Evolutionary conservation across 2,888 invertebrate species (phyloP).

Genomic region (Nephrotoma guestfalica): DNA sequence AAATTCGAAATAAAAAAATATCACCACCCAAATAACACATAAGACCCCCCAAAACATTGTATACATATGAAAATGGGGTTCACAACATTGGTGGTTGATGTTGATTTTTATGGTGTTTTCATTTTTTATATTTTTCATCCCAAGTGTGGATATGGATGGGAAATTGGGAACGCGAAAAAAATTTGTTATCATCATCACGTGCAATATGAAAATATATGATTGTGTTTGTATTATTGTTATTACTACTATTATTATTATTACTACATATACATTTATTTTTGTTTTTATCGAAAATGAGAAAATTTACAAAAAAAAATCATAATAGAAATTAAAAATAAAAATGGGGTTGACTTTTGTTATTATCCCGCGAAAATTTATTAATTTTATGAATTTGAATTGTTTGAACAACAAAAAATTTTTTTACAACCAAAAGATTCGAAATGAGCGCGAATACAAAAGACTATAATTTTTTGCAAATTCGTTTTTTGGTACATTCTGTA

Average conservation of each 20-base stretch:
- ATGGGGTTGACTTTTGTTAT: slow-evolving; percentile 5
- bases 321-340: neutral
- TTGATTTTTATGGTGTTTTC: neutral
- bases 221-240: slow-evolving; percentile 2
- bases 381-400: slow-evolving; percentile 4
- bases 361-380: slow-evolving; percentile 5
- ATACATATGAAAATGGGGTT: neutral
- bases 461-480: neutral
- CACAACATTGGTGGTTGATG: neutral
- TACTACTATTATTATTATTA: neutral
- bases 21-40: neutral
- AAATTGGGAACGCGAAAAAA: neutral
- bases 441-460: slow-evolving; percentile 1
- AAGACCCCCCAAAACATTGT: neutral
- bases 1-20: neutral
- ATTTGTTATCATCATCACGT: slow-evolving; percentile 1
- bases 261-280: neutral
- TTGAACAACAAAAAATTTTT: neutral
- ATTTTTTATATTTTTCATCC: neutral
- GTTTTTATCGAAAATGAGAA: slow-evolving; percentile 1
- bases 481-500: neutral
- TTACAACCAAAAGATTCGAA: neutral
- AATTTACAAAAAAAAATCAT: slow-evolving; percentile 1
- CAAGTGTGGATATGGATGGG: neutral
- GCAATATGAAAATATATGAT: neutral